These are phyloP conservation scores for Mormyrus iriodes DNA, from an alignment of 2,113 vertebrate genomes.

Conservation along the genomic window DNA sequence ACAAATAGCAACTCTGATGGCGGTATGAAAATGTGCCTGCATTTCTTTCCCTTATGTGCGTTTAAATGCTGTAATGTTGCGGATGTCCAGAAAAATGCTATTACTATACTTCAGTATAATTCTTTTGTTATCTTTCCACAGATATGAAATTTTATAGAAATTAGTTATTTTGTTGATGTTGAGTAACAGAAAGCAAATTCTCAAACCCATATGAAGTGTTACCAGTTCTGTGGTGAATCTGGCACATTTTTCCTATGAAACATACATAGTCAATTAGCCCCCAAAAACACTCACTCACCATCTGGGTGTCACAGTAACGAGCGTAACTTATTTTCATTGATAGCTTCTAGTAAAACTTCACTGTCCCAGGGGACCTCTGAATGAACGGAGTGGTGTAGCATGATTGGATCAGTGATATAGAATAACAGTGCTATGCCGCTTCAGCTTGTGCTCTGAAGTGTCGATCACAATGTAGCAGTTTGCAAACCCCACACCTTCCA, in stretches of 20 bases:
- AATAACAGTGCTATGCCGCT: not conserved
- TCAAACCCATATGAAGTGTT: not conserved
- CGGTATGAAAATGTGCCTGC: not conserved
- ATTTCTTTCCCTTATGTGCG: not conserved
- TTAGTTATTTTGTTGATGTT: not conserved
- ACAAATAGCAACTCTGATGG: not conserved
- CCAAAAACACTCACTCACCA: not conserved
- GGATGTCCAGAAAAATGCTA: not conserved
- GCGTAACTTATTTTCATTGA: not conserved
- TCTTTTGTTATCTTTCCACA: not conserved
- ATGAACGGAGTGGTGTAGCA: not conserved
- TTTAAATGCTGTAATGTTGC: not conserved
- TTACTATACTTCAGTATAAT: not conserved
- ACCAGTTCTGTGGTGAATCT: not conserved
- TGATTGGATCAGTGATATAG: not conserved
- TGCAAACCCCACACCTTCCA: not conserved
- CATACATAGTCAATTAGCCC: not conserved
- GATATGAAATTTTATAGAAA: too few species aligned
- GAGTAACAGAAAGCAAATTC: not conserved
- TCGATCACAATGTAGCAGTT: not conserved
- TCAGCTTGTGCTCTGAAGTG: not conserved
- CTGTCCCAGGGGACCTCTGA: not conserved
- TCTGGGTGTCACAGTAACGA: not conserved
- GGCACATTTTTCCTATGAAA: not conserved
- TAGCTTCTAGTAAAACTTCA: not conserved